Evolutionary conservation across 2,888 invertebrate species (phyloP), one percentile per base, ranked within the genome.

Genomic region (Chloromyia formosa): DNA sequence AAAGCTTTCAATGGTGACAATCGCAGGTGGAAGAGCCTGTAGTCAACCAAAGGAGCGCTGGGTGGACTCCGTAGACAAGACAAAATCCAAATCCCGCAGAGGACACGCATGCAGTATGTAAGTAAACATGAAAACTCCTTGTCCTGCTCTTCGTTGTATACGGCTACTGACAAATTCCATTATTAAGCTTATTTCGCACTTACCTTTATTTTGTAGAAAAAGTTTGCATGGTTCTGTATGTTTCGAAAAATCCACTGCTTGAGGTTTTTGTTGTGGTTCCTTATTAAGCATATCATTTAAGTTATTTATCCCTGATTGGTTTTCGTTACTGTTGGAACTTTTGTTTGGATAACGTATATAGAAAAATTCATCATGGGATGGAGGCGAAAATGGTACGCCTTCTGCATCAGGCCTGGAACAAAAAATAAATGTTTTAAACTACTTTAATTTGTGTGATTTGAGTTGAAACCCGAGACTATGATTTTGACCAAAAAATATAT

Each of bases 281-380:
- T 64, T 56, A 54, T 56, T 66, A 7, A 54, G 20, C 20, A 27
- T 54, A 10, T 62, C 62, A 64, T 27, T 62, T 12, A 74, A 35
- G 20, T 53, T 53, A 10, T 49, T 74, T 1, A 64, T 27, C 20
- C 58, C 71, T 20, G 71, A 58, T 71, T 71, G 27, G 18, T 35
- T 54, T 27, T 49, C 62, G 35, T 27, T 64, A 18, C 27, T 16
- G 16, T 18, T 22, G 0, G 18, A 7, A 20, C 4, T 27, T 22
- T 22, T 66, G 12, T 66, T 64, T 16, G 89, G 90, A 82, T 92
- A 92, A 69, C 90, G 88, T 79, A 91, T 89, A 82, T 89, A 89
- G 83, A 91, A 90, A 82, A 93, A 93, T 81, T 93, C 93, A 83
- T 93, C 93, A 56, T 91, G 89, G 27, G 91, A 89, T 1, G 93